phyloP scores from a whole-genome alignment of 2,113 vertebrate genomes.

The Chloebia gouldiae region DNA sequence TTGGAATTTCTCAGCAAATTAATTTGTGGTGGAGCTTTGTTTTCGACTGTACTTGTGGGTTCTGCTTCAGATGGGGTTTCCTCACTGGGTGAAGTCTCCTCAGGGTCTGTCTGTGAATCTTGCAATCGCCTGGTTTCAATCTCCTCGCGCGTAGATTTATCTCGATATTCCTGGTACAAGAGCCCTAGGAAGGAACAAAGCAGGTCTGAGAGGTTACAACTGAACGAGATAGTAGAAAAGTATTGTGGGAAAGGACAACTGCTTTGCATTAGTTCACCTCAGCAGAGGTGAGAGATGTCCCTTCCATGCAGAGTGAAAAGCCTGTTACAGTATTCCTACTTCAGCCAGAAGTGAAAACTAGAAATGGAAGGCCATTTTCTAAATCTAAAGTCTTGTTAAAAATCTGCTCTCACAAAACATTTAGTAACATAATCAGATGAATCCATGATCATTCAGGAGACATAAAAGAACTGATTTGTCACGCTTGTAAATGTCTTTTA shows the following conservation, averaged over 20 bases:
- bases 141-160: constrained; percentile 91
- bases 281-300: not conserved
- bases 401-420: not conserved
- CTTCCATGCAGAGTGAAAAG: not conserved
- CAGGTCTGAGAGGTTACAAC: not conserved
- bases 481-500: not conserved
- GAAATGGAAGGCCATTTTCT: constrained; percentile 16
- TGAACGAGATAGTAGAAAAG: not conserved
- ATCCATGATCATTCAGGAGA: not conserved
- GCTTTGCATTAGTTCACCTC: not conserved
- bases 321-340: not conserved
- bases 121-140: constrained; percentile 88
- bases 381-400: not conserved
- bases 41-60: constrained; percentile 37
- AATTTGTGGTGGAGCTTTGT: constrained; percentile 73
- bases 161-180: constrained; percentile 95
- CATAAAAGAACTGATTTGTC: not conserved
- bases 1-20: constrained; percentile 77
- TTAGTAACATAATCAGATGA: not conserved
- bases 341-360: not conserved
- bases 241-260: not conserved
- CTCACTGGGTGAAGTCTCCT: constrained; percentile 22
- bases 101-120: constrained; percentile 73
- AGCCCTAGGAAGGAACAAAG: constrained; percentile 75
- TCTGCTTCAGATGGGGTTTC: constrained; percentile 72